Evolutionary conservation across 2,888 invertebrate genomes (phyloP).

Genomic region (Caradrina kadenii): DNA sequence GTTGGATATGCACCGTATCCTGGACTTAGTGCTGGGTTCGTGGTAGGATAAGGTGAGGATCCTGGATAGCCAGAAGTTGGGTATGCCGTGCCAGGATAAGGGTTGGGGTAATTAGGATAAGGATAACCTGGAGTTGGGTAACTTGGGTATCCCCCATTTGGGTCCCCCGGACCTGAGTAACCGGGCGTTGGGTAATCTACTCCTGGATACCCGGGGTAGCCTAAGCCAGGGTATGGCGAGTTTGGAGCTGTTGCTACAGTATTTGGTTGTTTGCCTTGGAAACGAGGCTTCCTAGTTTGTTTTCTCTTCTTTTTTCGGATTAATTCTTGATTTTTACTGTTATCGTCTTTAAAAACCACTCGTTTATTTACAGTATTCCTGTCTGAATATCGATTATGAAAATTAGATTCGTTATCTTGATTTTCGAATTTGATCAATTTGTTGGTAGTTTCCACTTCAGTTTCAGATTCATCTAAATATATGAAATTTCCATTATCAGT

Average conservation of each 20-base stretch:
- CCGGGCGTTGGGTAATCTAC: constrained; percentile 5
- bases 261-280: constrained; percentile 40
- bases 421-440: constrained; percentile 47
- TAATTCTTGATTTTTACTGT: constrained; percentile 51
- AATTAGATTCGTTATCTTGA: background rate
- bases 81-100: constrained; percentile 12
- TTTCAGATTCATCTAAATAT: constrained; percentile 23
- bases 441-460: background rate
- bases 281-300: constrained; percentile 69
- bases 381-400: background rate
- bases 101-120: constrained; percentile 12
- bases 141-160: constrained; percentile 15
- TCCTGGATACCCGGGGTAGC: constrained; percentile 43
- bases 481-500: background rate
- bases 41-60: constrained; percentile 13
- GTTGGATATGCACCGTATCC: constrained; percentile 29
- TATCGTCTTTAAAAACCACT: constrained; percentile 49
- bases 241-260: background rate
- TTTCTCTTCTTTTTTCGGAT: constrained; percentile 66
- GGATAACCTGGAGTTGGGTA: constrained; percentile 8
- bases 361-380: constrained; percentile 13
- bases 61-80: constrained; percentile 12
- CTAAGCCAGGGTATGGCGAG: background rate
- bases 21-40: constrained; percentile 8
- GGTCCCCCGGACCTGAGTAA: constrained; percentile 11